A percentile compares a stretch with the other conserved stretches of the same genome.
Evolutionary conservation across 2,113 vertebrate genomes (phyloP).

Genomic region (Sylvilagus bachmani): DNA sequence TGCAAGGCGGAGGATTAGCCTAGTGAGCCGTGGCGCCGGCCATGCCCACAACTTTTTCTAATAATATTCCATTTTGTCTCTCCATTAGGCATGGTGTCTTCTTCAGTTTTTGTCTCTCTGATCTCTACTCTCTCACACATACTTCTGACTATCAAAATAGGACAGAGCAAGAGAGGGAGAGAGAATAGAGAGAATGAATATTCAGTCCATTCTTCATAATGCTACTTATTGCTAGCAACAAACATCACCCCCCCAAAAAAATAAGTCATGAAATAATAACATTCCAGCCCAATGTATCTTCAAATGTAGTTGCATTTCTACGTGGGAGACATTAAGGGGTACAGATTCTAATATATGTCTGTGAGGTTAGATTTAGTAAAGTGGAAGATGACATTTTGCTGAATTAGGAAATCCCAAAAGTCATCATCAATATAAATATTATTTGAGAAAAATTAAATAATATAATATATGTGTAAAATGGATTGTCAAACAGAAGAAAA

Average conservation of each 20-base stretch:
- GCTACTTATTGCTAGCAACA: background rate
- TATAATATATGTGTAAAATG: background rate
- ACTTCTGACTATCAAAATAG: background rate
- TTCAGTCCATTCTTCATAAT: background rate
- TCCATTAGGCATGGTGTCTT: background rate
- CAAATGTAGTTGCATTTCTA: background rate
- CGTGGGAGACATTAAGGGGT: background rate
- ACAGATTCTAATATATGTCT: background rate
- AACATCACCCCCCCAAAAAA: background rate
- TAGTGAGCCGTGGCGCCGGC: too few species aligned
- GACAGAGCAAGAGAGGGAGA: background rate
- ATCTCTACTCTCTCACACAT: background rate
- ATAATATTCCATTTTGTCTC: background rate
- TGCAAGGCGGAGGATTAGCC: too few species aligned
- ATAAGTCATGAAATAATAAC: background rate
- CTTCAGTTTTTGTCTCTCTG: background rate
- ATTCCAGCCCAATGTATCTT: background rate
- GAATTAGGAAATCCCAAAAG: background rate
- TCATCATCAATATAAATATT: background rate
- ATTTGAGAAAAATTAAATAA: background rate
- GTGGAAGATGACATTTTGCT: background rate
- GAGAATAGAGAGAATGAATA: too few species aligned
- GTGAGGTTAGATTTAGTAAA: background rate
- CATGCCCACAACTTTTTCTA: too few species aligned
- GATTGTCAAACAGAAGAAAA: background rate